Evolutionary conservation across 1,140 invertebrate genomes (phyloP).

Genomic region (Vollenhovia emeryi): DNA sequence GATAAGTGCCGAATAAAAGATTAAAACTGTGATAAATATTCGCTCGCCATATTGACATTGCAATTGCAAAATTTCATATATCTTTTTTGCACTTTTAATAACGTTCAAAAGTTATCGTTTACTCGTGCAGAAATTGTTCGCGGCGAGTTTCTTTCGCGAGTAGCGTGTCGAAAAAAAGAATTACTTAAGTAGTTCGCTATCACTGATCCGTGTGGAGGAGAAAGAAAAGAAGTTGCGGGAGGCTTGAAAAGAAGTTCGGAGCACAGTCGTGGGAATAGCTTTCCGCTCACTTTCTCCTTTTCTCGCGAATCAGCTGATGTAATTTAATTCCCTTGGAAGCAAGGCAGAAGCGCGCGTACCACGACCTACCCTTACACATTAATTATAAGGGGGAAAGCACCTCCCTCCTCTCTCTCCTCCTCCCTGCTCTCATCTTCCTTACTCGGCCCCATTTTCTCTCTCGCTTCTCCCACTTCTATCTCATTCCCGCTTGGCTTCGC

Average conservation of each 20-base stretch:
- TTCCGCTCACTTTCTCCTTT: constrained; percentile 60
- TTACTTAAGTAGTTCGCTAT: constrained; percentile 67
- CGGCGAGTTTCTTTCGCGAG: neutral
- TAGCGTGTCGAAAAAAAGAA: constrained; percentile 7
- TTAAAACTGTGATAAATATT: neutral
- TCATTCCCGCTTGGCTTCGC: constrained; percentile 60
- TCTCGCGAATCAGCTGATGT: constrained; percentile 79
- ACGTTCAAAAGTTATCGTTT: neutral
- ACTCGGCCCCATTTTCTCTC: constrained; percentile 58
- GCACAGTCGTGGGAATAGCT: constrained; percentile 70
- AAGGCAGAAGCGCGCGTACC: constrained; percentile 71
- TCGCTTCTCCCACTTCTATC: constrained; percentile 53
- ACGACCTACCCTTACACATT: constrained; percentile 85
- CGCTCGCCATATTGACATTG: neutral
- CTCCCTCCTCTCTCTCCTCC: constrained; percentile 69
- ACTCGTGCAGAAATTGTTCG: neutral
- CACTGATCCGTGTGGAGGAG: constrained; percentile 47
- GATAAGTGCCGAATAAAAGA: neutral
- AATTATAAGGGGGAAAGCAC: constrained; percentile 83
- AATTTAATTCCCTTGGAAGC: constrained; percentile 79
- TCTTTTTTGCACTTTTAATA: neutral
- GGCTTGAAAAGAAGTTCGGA: constrained; percentile 55
- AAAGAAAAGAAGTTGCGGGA: constrained; percentile 44
- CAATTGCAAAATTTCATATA: neutral
- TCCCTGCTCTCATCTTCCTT: constrained; percentile 65